These are phyloP conservation scores for Oscarella lobularis DNA, from an alignment of 37 sponge, comb jelly and placozoan species.

Conservation along the genomic window DNA sequence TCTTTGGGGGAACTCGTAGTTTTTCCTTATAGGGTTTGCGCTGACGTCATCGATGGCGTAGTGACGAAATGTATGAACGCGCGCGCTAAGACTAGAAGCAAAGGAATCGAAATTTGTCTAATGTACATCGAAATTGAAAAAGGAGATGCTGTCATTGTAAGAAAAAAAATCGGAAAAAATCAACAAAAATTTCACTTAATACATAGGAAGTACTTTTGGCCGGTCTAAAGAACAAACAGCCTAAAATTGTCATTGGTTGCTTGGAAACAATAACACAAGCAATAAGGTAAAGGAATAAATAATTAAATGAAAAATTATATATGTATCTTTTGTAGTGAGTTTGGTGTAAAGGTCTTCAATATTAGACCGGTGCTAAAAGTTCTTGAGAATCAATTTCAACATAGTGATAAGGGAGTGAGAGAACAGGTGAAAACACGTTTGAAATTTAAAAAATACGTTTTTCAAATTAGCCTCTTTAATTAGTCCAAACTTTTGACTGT, in stretches of 20 bases:
- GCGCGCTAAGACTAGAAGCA: slow-evolving; percentile 74
- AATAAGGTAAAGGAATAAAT: slow-evolving; percentile 51
- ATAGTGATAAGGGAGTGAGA: slow-evolving; percentile 83
- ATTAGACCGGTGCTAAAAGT: slow-evolving; percentile 62
- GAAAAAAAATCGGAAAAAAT: neutral
- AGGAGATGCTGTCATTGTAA: slow-evolving; percentile 31
- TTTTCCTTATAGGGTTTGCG: slow-evolving; percentile 20
- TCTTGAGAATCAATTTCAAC: slow-evolving; percentile 56
- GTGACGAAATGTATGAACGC: slow-evolving; percentile 83
- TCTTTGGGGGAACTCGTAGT: neutral
- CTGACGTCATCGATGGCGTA: slow-evolving; percentile 72
- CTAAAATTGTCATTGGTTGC: slow-evolving; percentile 80
- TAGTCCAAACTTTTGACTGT: no score
- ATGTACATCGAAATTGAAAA: slow-evolving; percentile 89
- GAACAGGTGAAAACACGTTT: slow-evolving; percentile 49
- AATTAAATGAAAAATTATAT: neutral
- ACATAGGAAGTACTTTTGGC: slow-evolving; percentile 53
- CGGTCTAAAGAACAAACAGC: slow-evolving; percentile 76
- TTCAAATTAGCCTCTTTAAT: no score
- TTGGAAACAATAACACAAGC: slow-evolving; percentile 28
- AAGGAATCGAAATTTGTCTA: slow-evolving; percentile 45
- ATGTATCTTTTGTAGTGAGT: slow-evolving; percentile 33
- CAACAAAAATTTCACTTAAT: neutral
- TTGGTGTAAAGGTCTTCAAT: slow-evolving; percentile 75
- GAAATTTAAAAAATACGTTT: no score